phyloP scores from a whole-genome alignment of 2,113 vertebrate genomes.

The Aptenodytes forsteri region DNA sequence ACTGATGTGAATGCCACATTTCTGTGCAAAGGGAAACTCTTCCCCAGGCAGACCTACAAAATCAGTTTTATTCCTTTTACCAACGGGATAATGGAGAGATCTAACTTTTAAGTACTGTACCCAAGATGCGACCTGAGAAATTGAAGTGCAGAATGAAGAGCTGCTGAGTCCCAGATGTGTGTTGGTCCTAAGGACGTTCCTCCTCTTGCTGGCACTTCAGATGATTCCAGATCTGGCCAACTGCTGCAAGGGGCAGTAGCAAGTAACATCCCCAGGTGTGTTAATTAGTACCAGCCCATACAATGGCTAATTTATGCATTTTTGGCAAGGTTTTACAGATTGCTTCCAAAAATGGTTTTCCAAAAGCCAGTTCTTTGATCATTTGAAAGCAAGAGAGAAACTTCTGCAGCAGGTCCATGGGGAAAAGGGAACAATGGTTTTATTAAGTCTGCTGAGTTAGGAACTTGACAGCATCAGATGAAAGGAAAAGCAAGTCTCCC shows the following conservation, averaged over 20 bases:
- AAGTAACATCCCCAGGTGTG: background rate
- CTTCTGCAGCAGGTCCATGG: background rate
- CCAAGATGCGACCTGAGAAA: background rate
- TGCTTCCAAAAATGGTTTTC: background rate
- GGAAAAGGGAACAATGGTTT: conserved; percentile 18
- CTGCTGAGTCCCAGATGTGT: background rate
- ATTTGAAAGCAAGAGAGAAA: background rate
- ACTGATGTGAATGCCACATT: background rate
- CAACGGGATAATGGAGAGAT: background rate
- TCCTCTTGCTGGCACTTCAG: background rate
- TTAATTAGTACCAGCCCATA: background rate
- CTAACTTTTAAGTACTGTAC: background rate
- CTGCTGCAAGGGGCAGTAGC: background rate
- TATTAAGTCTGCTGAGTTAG: conserved; percentile 4
- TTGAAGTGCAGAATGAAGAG: background rate
- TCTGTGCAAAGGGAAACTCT: background rate
- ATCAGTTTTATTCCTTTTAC: background rate
- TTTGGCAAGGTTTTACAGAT: background rate
- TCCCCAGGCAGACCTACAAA: background rate
- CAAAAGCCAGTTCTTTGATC: conserved; percentile 1
- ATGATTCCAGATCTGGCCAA: background rate
- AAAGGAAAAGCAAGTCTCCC: background rate
- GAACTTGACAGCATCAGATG: background rate
- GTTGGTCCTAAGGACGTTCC: background rate
- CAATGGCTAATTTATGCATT: background rate